Conservation (phyloP, 2,888 invertebrate species). For the Syrphus vitripennis region DNA sequence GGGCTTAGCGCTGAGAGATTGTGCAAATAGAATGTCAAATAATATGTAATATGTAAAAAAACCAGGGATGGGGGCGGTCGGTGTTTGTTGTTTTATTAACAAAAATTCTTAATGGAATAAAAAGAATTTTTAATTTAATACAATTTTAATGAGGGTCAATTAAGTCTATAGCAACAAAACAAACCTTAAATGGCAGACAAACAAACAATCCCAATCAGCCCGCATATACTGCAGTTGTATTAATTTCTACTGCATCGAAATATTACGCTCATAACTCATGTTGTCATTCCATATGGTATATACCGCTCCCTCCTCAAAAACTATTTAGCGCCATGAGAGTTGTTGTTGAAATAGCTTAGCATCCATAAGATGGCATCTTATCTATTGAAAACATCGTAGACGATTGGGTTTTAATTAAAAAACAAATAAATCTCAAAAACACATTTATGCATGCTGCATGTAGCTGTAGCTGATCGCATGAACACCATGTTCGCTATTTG, state of each 20-base stretch:
- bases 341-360: not conserved
- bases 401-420: conserved; percentile 52
- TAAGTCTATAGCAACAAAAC: not conserved
- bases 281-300: conserved; percentile 3
- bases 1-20: too few relatives aligned
- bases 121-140: not conserved
- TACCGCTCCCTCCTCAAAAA: not conserved
- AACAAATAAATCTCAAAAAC: conserved; percentile 11
- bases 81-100: too few relatives aligned
- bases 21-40: too few relatives aligned
- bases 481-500: not conserved
- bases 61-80: too few relatives aligned
- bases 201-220: not conserved
- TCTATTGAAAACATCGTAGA: conserved; percentile 24
- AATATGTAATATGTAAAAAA: too few relatives aligned
- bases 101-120: not conserved
- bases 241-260: not conserved
- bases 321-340: conserved; percentile 41
- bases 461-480: conserved; percentile 6
- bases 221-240: not conserved
- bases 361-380: not conserved
- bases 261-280: not conserved
- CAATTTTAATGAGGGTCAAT: not conserved
- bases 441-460: not conserved
- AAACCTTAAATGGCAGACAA: too few relatives aligned